phyloP scores from a whole-genome alignment of 2,113 vertebrate genomes.

The Atrichornis clamosus region DNA sequence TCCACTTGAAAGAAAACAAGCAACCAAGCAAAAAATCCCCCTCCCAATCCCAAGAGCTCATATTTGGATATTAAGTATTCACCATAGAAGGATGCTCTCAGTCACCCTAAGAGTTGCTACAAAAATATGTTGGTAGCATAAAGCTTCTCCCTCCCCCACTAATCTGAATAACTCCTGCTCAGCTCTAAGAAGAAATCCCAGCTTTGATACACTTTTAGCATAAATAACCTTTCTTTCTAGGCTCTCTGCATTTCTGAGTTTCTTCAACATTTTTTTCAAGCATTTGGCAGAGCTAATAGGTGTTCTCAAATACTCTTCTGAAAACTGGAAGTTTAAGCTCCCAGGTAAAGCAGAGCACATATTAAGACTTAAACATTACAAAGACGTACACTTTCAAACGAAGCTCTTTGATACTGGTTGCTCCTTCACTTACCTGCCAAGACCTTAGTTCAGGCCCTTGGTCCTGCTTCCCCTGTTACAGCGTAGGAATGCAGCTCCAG shows the following conservation, averaged over 20 bases:
- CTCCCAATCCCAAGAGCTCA: not conserved
- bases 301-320: not conserved
- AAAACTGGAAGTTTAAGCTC: conserved; percentile 8
- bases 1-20: not conserved
- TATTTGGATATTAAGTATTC: not conserved
- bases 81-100: not conserved
- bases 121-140: not conserved
- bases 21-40: not conserved
- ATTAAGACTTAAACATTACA: conserved; percentile 67
- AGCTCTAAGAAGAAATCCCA: not conserved
- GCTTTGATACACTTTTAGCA: not conserved
- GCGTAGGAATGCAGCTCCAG: conserved; percentile 69
- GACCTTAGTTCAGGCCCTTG: conserved; percentile 71
- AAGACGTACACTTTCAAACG: conserved; percentile 47
- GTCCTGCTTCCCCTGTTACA: conserved; percentile 70
- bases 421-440: conserved; percentile 69
- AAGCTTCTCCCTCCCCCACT: not conserved
- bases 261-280: not conserved
- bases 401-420: conserved; percentile 52
- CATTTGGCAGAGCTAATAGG: not conserved
- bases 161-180: not conserved
- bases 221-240: not conserved
- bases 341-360: conserved; percentile 44
- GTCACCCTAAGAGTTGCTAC: not conserved
- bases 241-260: not conserved